These are phyloP conservation scores for Lasiommata megera DNA, from an alignment of 2,888 invertebrate species.

Conservation along the genomic window DNA sequence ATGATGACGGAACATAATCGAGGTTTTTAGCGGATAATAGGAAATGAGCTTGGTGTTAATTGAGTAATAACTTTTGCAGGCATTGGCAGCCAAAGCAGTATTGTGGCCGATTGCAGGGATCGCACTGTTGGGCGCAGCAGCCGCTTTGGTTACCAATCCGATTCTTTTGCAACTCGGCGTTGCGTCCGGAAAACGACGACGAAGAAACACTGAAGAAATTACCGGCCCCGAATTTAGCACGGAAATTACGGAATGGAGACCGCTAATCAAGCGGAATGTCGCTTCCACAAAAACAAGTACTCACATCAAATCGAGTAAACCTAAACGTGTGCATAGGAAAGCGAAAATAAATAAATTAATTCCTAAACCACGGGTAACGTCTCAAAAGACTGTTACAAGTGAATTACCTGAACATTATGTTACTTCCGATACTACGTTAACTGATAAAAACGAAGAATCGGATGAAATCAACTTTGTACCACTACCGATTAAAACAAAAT, in stretches of 20 bases:
- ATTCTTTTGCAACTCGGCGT: slow-evolving; percentile 89
- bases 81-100: slow-evolving; percentile 82
- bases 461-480: slow-evolving; percentile 52
- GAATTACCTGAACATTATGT: slow-evolving; percentile 29
- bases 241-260: slow-evolving; percentile 19
- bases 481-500: slow-evolving; percentile 49
- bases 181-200: slow-evolving; percentile 82
- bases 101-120: slow-evolving; percentile 89
- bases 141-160: slow-evolving; percentile 89
- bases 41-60: too few species aligned
- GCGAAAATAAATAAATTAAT: slow-evolving; percentile 19
- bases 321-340: slow-evolving; percentile 14
- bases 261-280: neutral
- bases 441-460: slow-evolving; percentile 35
- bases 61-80: slow-evolving; percentile 53
- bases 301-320: neutral
- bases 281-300: neutral
- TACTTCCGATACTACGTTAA: slow-evolving; percentile 28
- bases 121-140: slow-evolving; percentile 90
- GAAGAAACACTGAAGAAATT: slow-evolving; percentile 66
- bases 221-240: slow-evolving; percentile 31
- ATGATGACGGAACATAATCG: too few species aligned
- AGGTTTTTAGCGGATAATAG: too few species aligned
- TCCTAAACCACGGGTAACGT: slow-evolving; percentile 24
- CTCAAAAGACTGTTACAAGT: slow-evolving; percentile 31